Conservation (phyloP, 2,888 invertebrate genomes). For the Lamellibrachia columna region DNA sequence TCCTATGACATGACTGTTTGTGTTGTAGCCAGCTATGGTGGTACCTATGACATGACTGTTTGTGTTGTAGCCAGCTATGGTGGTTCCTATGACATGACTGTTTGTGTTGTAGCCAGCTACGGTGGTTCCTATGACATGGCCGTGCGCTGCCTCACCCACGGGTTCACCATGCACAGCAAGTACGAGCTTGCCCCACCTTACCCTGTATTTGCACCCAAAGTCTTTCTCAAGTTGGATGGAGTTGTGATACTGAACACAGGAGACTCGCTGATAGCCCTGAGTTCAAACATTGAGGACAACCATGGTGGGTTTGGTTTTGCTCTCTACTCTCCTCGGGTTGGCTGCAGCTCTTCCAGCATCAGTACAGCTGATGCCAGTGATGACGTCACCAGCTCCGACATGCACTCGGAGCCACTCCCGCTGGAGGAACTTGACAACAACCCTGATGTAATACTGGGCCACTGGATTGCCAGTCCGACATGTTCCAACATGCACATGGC, state of each 20-base stretch:
- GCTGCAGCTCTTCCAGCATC: conserved; percentile 38
- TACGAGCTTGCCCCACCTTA: conserved; percentile 81
- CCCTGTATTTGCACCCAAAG: conserved; percentile 69
- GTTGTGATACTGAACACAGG: conserved; percentile 85
- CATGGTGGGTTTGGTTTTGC: conserved; percentile 66
- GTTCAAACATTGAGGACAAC: conserved; percentile 69
- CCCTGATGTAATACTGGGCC: not conserved
- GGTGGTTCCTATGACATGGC: conserved; percentile 32
- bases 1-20: too few species aligned
- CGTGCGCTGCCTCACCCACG: conserved; percentile 81
- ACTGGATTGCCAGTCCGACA: not conserved
- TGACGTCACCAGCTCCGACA: conserved; percentile 36
- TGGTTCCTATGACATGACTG: too few species aligned
- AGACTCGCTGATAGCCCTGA: conserved; percentile 80
- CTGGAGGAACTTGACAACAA: conserved; percentile 17
- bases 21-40: too few species aligned
- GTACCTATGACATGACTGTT: too few species aligned
- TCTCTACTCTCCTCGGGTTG: conserved; percentile 41
- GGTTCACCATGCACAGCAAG: conserved; percentile 90
- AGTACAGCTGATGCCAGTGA: conserved; percentile 38
- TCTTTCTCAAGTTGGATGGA: conserved; percentile 68
- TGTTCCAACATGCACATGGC: not conserved
- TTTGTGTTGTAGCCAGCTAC: not conserved
- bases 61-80: not conserved
- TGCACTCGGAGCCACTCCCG: conserved; percentile 23